phyloP scores from a whole-genome alignment of 2,888 invertebrate species.

The Chironomus tentans region DNA sequence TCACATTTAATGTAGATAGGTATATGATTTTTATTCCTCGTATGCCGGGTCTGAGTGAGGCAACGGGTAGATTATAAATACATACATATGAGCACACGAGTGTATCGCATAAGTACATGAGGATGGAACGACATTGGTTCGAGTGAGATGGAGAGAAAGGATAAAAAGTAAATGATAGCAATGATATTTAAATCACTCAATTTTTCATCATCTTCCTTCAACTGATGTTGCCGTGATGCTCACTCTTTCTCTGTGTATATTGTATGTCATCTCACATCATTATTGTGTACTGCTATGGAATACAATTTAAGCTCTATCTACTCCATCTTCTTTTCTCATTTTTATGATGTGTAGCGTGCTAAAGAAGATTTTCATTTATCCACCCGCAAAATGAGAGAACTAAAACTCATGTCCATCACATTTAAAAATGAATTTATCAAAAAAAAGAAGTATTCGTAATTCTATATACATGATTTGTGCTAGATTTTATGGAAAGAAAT shows the following conservation, averaged over 20 bases:
- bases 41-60: background rate
- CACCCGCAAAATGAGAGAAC: background rate
- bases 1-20: background rate
- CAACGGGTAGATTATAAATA: background rate
- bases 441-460: background rate
- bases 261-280: too few species aligned
- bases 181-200: constrained; percentile 13
- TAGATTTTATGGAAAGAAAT: too few species aligned
- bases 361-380: background rate
- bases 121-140: background rate
- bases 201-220: constrained; percentile 1
- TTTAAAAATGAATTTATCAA: constrained; percentile 24
- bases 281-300: too few species aligned
- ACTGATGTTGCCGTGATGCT: too few species aligned
- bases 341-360: background rate
- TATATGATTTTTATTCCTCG: background rate
- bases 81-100: background rate
- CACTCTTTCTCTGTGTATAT: too few species aligned
- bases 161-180: background rate
- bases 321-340: background rate
- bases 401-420: constrained; percentile 2
- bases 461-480: too few species aligned
- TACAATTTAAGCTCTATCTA: background rate
- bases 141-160: background rate
- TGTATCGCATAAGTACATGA: background rate